Evolutionary conservation across 1,140 invertebrate species (phyloP).

Genomic region (Drosophila mauritiana): DNA sequence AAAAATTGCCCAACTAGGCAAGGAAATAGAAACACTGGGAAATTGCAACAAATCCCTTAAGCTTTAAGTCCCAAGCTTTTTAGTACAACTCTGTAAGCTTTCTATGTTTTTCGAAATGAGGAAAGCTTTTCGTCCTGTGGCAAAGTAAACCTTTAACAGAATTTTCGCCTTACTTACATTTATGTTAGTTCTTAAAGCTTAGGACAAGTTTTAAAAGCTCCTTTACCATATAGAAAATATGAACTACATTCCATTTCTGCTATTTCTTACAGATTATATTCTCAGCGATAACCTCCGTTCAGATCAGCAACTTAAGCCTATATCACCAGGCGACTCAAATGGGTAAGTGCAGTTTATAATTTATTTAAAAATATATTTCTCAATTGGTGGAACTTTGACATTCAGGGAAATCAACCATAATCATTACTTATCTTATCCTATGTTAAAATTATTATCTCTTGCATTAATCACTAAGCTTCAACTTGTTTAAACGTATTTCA

Average conservation of each 20-base stretch:
- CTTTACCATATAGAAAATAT: not conserved
- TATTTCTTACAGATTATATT: conserved; percentile 71
- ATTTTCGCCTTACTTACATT: too few relatives aligned
- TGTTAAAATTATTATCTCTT: too few relatives aligned
- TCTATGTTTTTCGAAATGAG: conserved; percentile 23
- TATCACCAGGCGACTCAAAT: conserved; percentile 74
- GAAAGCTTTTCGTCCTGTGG: conserved; percentile 20
- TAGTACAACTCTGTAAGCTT: too few relatives aligned
- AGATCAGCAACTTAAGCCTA: conserved; percentile 75
- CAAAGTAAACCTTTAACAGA: not conserved
- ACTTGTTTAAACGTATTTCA: too few relatives aligned
- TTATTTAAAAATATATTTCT: not conserved
- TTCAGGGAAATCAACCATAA: not conserved
- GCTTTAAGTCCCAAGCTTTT: conserved; percentile 38
- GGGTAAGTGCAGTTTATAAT: conserved; percentile 64
- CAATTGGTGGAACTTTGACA: conserved; percentile 1
- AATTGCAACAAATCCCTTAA: conserved; percentile 7
- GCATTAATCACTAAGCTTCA: too few relatives aligned
- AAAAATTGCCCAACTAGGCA: not conserved
- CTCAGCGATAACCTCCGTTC: conserved; percentile 76
- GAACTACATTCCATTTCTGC: not conserved
- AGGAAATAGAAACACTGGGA: not conserved
- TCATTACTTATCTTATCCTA: too few relatives aligned
- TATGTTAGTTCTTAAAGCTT: not conserved
- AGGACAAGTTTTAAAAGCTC: conserved; percentile 32